Conservation (phyloP, 92 coral and sea anemone species). For the Pocillopora meandrina region DNA sequence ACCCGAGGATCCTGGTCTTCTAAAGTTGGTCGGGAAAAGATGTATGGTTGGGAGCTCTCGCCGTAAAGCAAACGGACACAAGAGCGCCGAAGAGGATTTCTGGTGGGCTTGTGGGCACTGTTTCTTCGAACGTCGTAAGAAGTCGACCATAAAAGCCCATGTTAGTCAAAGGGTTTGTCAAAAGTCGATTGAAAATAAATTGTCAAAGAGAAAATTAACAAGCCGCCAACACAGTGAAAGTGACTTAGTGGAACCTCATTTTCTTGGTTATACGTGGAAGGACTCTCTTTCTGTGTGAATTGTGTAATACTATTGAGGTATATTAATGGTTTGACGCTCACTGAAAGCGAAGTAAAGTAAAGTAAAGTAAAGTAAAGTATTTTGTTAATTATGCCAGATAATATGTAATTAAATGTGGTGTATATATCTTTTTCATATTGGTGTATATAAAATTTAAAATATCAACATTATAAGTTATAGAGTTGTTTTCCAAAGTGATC, state of each 20-base stretch:
- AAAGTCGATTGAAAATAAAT: constrained; percentile 27
- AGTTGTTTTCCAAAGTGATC: too few relatives aligned
- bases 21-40: constrained; percentile 21
- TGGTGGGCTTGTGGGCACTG: constrained; percentile 69
- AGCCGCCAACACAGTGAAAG: not conserved
- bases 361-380: too few relatives aligned
- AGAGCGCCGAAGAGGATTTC: constrained; percentile 46
- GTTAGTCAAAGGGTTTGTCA: constrained; percentile 54
- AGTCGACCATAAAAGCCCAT: constrained; percentile 62
- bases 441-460: too few relatives aligned
- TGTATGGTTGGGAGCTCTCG: not conserved
- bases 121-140: constrained; percentile 57
- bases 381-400: too few relatives aligned
- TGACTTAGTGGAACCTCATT: not conserved
- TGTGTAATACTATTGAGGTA: too few relatives aligned
- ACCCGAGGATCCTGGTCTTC: constrained; percentile 28
- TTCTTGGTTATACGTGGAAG: constrained; percentile 1
- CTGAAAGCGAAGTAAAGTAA: too few relatives aligned
- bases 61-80: constrained; percentile 30
- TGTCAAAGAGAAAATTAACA: not conserved
- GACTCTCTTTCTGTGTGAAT: constrained; percentile 13
- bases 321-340: too few relatives aligned
- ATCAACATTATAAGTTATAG: too few relatives aligned
- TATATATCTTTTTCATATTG: too few relatives aligned
- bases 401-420: too few relatives aligned